Evolutionary conservation across 2,888 invertebrate genomes (phyloP).

Genomic region (Acleris holmiana): DNA sequence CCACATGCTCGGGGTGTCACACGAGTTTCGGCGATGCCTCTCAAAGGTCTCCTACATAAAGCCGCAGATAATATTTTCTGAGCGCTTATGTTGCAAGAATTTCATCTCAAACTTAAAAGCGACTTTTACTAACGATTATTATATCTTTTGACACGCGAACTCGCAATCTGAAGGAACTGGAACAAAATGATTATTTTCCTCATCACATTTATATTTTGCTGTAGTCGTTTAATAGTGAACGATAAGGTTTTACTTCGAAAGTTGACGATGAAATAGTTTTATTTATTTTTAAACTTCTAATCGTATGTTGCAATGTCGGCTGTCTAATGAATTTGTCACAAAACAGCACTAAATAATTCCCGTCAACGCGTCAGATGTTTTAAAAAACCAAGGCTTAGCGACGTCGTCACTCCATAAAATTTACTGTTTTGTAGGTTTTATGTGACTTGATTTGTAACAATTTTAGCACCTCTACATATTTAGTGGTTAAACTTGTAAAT

Average conservation of each 20-base stretch:
- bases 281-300: slow-evolving; percentile 51
- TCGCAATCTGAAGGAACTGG: slow-evolving; percentile 16
- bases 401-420: slow-evolving; percentile 70
- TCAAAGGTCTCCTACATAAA: slow-evolving; percentile 49
- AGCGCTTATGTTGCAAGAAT: slow-evolving; percentile 8
- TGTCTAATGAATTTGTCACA: slow-evolving; percentile 64
- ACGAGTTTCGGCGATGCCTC: slow-evolving; percentile 63
- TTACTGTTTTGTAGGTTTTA: slow-evolving; percentile 66
- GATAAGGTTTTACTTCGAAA: too few species aligned
- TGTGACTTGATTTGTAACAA: slow-evolving; percentile 59
- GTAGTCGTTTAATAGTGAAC: not conserved
- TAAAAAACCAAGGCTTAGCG: slow-evolving; percentile 73
- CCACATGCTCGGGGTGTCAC: slow-evolving; percentile 67
- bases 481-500: slow-evolving; percentile 30
- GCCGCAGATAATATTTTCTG: slow-evolving; percentile 39
- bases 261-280: not conserved
- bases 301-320: slow-evolving; percentile 44
- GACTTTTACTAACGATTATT: slow-evolving; percentile 31
- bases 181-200: not conserved
- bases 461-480: slow-evolving; percentile 59
- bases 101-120: slow-evolving; percentile 29
- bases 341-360: slow-evolving; percentile 62
- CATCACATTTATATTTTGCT: not conserved
- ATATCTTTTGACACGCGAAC: slow-evolving; percentile 27
- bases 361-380: slow-evolving; percentile 71